phyloP scores from a whole-genome alignment of 2,113 vertebrate genomes.

The Mastomys coucha region DNA sequence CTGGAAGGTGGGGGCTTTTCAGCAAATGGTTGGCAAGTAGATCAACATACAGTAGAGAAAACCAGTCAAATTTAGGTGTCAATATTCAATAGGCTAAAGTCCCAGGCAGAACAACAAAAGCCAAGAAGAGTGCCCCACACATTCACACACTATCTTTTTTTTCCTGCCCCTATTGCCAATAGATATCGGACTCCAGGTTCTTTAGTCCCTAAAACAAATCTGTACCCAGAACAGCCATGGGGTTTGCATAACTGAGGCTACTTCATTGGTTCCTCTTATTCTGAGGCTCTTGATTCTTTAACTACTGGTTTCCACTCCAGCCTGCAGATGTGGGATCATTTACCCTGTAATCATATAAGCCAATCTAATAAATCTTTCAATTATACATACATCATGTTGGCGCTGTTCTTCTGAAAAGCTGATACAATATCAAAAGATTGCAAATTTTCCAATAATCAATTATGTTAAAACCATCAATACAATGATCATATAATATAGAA shows the following conservation, averaged over 20 bases:
- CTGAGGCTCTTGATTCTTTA: not conserved
- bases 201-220: not conserved
- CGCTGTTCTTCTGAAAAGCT: not conserved
- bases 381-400: not conserved
- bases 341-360: not conserved
- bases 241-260: not conserved
- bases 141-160: not conserved
- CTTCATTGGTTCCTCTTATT: too few species aligned
- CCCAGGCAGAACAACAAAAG: not conserved
- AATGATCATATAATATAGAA: slow-evolving; percentile 4
- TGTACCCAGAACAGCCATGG: not conserved
- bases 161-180: not conserved
- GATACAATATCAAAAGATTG: not conserved
- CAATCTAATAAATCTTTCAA: not conserved
- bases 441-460: slow-evolving; percentile 31
- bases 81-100: not conserved
- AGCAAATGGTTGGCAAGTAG: not conserved
- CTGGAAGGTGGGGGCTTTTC: not conserved
- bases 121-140: too few species aligned
- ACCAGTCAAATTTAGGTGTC: too few species aligned
- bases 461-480: not conserved
- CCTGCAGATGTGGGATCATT: not conserved
- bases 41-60: not conserved
- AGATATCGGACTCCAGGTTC: not conserved
- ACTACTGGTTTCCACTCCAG: not conserved